Evolutionary conservation across 2,888 invertebrate species (phyloP).

Genomic region (Eudasyphora cyanicolor): DNA sequence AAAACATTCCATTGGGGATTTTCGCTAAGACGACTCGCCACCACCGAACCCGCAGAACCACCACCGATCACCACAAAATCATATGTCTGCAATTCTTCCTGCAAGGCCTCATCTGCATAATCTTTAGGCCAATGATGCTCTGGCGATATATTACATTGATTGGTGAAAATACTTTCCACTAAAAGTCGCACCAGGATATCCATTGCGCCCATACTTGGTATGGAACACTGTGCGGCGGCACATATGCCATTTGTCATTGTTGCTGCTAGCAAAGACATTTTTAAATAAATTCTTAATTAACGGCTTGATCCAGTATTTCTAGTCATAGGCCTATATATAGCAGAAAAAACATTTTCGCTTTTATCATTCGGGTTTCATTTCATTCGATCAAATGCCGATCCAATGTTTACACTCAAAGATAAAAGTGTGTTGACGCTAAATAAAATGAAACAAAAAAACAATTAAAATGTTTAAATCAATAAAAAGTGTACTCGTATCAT

Average conservation of each 20-base stretch:
- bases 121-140: slow-evolving; percentile 82
- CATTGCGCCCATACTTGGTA: slow-evolving; percentile 70
- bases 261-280: slow-evolving; percentile 9
- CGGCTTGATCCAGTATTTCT: background rate
- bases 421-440: background rate
- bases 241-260: background rate
- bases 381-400: background rate
- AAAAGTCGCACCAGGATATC: slow-evolving; percentile 81
- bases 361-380: background rate
- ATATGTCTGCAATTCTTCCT: slow-evolving; percentile 76
- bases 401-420: background rate
- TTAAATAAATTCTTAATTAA: background rate
- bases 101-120: slow-evolving; percentile 69
- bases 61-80: slow-evolving; percentile 81
- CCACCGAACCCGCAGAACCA: slow-evolving; percentile 80
- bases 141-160: slow-evolving; percentile 82
- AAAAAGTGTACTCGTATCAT: too few relatives aligned
- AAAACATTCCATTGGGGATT: slow-evolving; percentile 79
- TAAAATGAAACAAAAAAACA: too few relatives aligned
- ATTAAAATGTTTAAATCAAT: too few relatives aligned
- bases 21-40: slow-evolving; percentile 81
- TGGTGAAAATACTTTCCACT: slow-evolving; percentile 82
- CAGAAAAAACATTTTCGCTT: background rate
- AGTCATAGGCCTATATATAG: background rate
- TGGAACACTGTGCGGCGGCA: slow-evolving; percentile 64